Base-by-base conservation (phyloP, 2,888 invertebrate species). In the Heliconius hortense region DNA sequence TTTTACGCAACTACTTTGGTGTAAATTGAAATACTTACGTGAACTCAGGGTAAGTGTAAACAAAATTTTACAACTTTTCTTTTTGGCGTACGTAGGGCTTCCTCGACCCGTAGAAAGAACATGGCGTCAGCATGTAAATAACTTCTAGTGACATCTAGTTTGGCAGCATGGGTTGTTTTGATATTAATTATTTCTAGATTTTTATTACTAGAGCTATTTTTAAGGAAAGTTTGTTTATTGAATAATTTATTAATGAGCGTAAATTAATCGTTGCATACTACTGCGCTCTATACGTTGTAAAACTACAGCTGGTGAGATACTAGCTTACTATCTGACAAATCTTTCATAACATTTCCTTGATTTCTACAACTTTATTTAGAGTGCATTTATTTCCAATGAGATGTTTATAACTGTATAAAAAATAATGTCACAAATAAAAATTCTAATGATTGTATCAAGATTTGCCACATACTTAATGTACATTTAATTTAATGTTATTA, bases 1-100 rank as follows among this genome's bases (percentile, higher is more conserved):
- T 91, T 94, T 95, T 83, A 95, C 95, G 83, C 94, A 94, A 89
- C 89, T 92, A 82, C 88, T 95, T 89, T 95, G 96, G 95, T 95
- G 93, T 89, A 95, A 95, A 94, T 90, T 95, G 86, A 93, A 92
- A 89, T 90, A 93, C 86, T 87, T 94, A 86, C 88, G 94, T 86
- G 93, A 92, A 82, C 85, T 93, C 83, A 94, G 92, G 93, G 94
- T 94, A 90, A 94, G 94, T 93, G 81, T 76, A 72, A 82, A 83
- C 81, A 80, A 80, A 79, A 83, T 82, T 82, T 82, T 80, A 82
- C 80, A 84, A 82, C 78, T 83, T 81, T 75, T 77, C 81, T 81
- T 77, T 79, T 79, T 84, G 81, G 81, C 86, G 84, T 84, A 80
- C 82, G 78, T 90, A 92, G 90, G 90, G 88, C 91, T 92, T 89